Conservation (phyloP, 2,888 invertebrate genomes). For the Ypsolopha scabrella region DNA sequence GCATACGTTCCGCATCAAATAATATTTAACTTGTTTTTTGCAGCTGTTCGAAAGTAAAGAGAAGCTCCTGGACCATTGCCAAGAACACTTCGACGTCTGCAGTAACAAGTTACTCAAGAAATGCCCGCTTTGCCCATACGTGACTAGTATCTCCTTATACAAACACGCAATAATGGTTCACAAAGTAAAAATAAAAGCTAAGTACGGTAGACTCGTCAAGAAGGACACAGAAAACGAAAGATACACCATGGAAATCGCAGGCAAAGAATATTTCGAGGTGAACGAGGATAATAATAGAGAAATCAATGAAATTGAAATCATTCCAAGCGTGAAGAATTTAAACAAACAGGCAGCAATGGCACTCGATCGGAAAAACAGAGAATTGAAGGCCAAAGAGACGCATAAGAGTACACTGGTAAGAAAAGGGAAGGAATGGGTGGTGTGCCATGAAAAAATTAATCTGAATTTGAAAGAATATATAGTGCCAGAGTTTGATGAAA, state of each 20-base stretch:
- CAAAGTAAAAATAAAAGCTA: conserved; percentile 21
- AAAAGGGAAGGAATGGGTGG: conserved; percentile 39
- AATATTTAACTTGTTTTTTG: conserved; percentile 11
- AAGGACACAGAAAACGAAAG: conserved; percentile 17
- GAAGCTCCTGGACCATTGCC: conserved; percentile 35
- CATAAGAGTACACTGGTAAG: conserved; percentile 37
- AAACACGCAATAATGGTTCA: conserved; percentile 30
- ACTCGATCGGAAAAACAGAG: conserved; percentile 31
- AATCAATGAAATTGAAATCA: conserved; percentile 31
- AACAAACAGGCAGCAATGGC: conserved; percentile 34
- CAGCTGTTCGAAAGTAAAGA: conserved; percentile 45
- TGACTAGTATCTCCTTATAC: conserved; percentile 22
- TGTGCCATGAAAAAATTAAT: conserved; percentile 28
- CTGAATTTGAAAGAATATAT: conserved; percentile 16
- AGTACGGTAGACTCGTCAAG: conserved; percentile 22
- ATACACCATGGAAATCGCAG: conserved; percentile 20
- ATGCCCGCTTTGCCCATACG: conserved; percentile 42
- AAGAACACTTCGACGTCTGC: conserved; percentile 42
- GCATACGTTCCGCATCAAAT: too few species aligned
- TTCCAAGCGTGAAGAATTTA: conserved; percentile 41
- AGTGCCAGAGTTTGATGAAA: conserved; percentile 23
- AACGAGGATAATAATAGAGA: conserved; percentile 10
- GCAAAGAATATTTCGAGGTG: neutral
- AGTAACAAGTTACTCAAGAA: conserved; percentile 34
- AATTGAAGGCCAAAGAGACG: conserved; percentile 21